Base-by-base conservation (phyloP, 1,140 invertebrate genomes). In the Hycleus phaleratus region DNA sequence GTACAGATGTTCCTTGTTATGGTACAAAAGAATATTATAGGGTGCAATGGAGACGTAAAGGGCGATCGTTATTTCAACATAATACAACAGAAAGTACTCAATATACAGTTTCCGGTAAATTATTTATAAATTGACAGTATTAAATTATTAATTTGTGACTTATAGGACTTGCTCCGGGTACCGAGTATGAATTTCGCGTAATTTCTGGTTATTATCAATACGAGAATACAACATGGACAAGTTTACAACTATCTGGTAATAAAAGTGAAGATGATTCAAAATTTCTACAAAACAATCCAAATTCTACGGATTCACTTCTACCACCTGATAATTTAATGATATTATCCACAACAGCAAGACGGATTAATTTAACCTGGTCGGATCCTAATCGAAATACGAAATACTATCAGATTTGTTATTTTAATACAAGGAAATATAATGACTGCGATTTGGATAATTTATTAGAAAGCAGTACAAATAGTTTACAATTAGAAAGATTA, bases 31-130 rank as follows among this genome's bases (percentile, higher is more conserved):
- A 77, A 51, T 44, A 40, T 38, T 86, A 86, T 70, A 81, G 81
- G 71, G 74, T 88, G 38, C 79, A 84, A 63, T 86, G 81, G 79
- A 77, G 76, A 61, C 71, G 74, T 39, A 71, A 76, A 18, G 61
- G 55, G 48, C 71, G 77, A 54, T 69, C 76, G 11, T 77, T 76
- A 26, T 74, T 74, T 42, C 49, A 58, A 50, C 25, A 43, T 2
- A 4, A 62, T 5, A 44, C 48, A 10, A 64, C 64, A 2, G 26
- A 44, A 38, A 49, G 62, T 9, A 62, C 48, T 11, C 51, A 50
- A 40, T 57, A 60, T 43, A 56, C 60, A 52, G 56, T 71, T 43
- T 58, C 57, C 25, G 66, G 67, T 68, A 38, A 64, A 63, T 63
- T 58, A 40, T 12, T 8, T 38, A 10, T n/a, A 1, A 48, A 3